Evolutionary conservation across 2,113 vertebrate genomes (phyloP).

Genomic region (Neodontobutis hainanensis): DNA sequence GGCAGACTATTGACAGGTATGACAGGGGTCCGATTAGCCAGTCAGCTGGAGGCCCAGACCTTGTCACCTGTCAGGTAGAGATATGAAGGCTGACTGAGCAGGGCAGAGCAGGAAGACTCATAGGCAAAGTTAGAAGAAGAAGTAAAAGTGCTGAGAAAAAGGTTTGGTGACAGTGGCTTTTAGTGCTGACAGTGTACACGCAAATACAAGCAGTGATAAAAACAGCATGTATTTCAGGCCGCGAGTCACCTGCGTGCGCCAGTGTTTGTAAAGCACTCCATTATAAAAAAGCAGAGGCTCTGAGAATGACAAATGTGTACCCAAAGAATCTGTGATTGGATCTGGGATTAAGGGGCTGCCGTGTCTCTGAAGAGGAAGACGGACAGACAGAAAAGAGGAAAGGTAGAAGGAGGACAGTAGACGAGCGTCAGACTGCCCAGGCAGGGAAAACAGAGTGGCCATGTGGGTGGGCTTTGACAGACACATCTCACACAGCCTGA

Average conservation of each 20-base stretch:
- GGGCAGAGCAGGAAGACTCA: constrained; percentile 18
- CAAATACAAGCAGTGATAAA: constrained; percentile 32
- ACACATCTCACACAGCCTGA: constrained; percentile 81
- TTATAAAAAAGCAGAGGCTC: constrained; percentile 56
- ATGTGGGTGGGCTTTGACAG: constrained; percentile 81
- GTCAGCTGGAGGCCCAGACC: constrained; percentile 91
- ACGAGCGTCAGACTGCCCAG: constrained; percentile 72
- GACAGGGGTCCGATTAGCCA: constrained; percentile 98
- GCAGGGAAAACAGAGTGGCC: constrained; percentile 62
- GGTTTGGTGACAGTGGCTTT: constrained; percentile 62
- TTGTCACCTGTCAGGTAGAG: constrained; percentile 95
- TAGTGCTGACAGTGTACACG: constrained; percentile 25
- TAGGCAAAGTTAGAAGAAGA: constrained; percentile 17
- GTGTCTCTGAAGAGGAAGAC: constrained; percentile 63
- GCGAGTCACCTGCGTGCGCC: constrained; percentile 54
- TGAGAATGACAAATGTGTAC: constrained; percentile 70
- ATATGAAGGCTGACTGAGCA: constrained; percentile 86
- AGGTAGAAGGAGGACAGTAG: constrained; percentile 72
- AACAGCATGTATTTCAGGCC: constrained; percentile 48
- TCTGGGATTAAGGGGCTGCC: constrained; percentile 70
- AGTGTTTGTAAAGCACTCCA: constrained; percentile 62
- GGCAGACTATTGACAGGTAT: constrained; percentile 95
- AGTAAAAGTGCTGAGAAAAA: constrained; percentile 9
- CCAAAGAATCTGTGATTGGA: constrained; percentile 73
- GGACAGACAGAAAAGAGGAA: constrained; percentile 40